phyloP scores from a whole-genome alignment of 2,797 vertebrate genomes.

The Crenichthys baileyi region DNA sequence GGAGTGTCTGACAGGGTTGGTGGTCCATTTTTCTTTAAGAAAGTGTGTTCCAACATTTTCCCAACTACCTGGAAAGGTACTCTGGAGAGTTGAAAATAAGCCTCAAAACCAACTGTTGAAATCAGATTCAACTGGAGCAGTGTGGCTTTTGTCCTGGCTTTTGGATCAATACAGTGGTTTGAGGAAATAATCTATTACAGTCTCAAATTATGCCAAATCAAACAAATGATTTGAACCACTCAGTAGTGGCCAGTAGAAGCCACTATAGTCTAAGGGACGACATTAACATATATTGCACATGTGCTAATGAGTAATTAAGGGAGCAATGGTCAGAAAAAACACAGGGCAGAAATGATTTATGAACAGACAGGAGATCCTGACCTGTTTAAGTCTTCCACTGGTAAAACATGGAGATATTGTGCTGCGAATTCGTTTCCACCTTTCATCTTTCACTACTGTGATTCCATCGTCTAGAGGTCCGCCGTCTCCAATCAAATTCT shows the following conservation, averaged over 20 bases:
- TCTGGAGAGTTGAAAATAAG: no score
- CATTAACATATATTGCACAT: background rate
- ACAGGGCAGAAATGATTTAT: background rate
- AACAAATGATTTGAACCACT: background rate
- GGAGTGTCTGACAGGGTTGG: no score
- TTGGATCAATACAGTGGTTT: background rate
- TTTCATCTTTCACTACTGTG: slow-evolving; percentile 70
- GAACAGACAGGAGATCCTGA: slow-evolving; percentile 33
- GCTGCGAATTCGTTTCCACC: slow-evolving; percentile 82
- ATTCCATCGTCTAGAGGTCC: slow-evolving; percentile 71
- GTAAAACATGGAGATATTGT: slow-evolving; percentile 84
- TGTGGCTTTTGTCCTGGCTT: no score
- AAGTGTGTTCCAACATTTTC: no score
- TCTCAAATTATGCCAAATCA: background rate
- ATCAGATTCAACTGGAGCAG: no score
- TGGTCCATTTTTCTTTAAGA: no score
- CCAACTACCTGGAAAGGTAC: no score
- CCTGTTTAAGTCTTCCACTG: slow-evolving; percentile 84
- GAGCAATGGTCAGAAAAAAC: background rate
- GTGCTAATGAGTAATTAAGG: background rate
- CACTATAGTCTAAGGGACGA: background rate
- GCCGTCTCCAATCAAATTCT: slow-evolving; percentile 22
- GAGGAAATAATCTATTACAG: background rate
- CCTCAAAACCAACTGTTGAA: no score
- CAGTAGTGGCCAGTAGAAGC: no score